Evolutionary conservation across 2,888 invertebrate species (phyloP), one percentile per base, ranked within the genome.

Genomic region (Philereme transversata): DNA sequence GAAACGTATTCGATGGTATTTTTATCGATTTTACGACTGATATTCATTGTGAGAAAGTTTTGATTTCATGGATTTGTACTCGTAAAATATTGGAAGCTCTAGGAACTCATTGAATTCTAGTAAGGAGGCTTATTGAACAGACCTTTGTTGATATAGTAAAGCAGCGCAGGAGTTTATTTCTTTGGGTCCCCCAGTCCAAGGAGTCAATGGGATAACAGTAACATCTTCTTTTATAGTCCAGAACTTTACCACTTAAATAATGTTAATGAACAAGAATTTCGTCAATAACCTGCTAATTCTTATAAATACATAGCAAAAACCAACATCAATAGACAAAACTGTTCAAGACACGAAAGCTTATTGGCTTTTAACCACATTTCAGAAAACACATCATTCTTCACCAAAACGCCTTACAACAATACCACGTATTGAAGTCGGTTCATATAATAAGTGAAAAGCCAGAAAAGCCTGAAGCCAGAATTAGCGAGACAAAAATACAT

Each of bases 401-500:
- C 10, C 10, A 4, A 43, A 33, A 49, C 44, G 38, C 50, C 33
- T 22, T 5, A 38, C 35, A 56, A 45, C 9, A 35, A 35, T 48
- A 41, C 7, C 38, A 54, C 10, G 10, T 62, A 44, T 47, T 38
- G 7, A 51, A 55, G 51, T 11, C 38, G 11, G 43, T 36, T 35
- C 50, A 56, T 57, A 53, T 54, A 57, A 51, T 47, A 54, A 22
- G 10, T 22, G 5, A 57, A 57, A 11, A 22, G 38, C 38, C 41
- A 34, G 22, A 57, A n/a, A 8, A 46, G 60, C 85, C 82, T 65
- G 67, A 65, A 78, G 87, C 77, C 65, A 70, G 77, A 82, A 83
- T 85, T 86, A 78, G 65, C 43, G 50, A 66, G 62, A 80, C 81
- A 86, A 83, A 78, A 78, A 78, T 79, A 70, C 89, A 88, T 83